Percentiles rank a stretch among this genome's conserved stretches.
These are phyloP conservation scores for Drosophila longiperda DNA, from an alignment of 2,888 invertebrate genomes.

Conservation along the genomic window DNA sequence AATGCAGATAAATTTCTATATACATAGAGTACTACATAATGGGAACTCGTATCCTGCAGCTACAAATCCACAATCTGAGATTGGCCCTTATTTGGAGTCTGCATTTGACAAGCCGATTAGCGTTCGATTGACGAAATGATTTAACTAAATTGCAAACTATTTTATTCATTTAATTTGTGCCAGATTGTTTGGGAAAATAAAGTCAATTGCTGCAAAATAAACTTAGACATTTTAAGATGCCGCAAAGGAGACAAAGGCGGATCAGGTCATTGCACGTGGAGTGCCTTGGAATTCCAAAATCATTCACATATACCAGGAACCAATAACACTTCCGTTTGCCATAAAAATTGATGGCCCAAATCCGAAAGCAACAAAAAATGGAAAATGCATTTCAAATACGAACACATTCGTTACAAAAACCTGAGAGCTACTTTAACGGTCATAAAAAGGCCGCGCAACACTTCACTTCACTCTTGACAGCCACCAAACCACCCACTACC, in stretches of 20 bases:
- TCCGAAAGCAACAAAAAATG: slow-evolving; percentile 22
- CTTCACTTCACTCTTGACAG: background rate
- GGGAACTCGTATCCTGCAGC: slow-evolving; percentile 61
- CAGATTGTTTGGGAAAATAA: slow-evolving; percentile 43
- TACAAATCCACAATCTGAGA: slow-evolving; percentile 10
- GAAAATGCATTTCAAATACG: slow-evolving; percentile 63
- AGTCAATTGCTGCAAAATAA: background rate
- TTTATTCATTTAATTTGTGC: slow-evolving; percentile 34
- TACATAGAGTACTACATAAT: slow-evolving; percentile 24
- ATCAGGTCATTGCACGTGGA: slow-evolving; percentile 13
- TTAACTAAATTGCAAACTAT: slow-evolving; percentile 50
- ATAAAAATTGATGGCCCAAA: slow-evolving; percentile 77
- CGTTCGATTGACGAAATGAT: slow-evolving; percentile 60
- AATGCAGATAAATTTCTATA: background rate
- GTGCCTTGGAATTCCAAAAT: slow-evolving; percentile 8
- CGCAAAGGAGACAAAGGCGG: background rate
- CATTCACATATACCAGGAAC: slow-evolving; percentile 47
- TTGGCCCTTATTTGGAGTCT: slow-evolving; percentile 19
- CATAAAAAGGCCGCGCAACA: slow-evolving; percentile 44
- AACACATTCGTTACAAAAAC: slow-evolving; percentile 21
- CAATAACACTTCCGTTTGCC: slow-evolving; percentile 75
- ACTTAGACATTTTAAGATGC: background rate
- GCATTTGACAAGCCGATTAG: slow-evolving; percentile 55
- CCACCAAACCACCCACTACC: background rate
- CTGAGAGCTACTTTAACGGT: slow-evolving; percentile 45